These are phyloP conservation scores for Stramonita haemastoma DNA, from an alignment of 2,888 invertebrate genomes.

Conservation along the genomic window DNA sequence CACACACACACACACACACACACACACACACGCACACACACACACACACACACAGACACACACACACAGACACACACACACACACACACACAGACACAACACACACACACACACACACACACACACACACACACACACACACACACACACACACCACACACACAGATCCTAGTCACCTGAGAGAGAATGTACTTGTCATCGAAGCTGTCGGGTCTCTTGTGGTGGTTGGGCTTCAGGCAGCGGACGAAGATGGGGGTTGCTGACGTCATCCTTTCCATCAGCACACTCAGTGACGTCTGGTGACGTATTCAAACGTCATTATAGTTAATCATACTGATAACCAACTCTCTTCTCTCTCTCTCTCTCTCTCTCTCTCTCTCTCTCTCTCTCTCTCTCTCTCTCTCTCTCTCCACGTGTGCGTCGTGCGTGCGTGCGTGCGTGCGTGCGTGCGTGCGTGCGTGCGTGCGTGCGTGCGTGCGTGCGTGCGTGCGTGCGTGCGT, in stretches of 20 bases:
- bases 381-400: too few species aligned
- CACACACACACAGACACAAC: slow-evolving; percentile 1
- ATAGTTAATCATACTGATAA: too few species aligned
- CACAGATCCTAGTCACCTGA: slow-evolving; percentile 62
- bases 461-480: too few species aligned
- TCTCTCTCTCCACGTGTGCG: too few species aligned
- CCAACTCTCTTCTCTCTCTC: too few species aligned
- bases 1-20: too few species aligned
- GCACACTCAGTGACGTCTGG: slow-evolving; percentile 72
- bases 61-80: slow-evolving; percentile 7
- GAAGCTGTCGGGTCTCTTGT: slow-evolving; percentile 68
- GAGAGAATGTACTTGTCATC: slow-evolving; percentile 70
- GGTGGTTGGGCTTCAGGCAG: slow-evolving; percentile 76
- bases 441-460: too few species aligned
- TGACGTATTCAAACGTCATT: neutral
- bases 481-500: too few species aligned
- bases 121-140: neutral
- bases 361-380: too few species aligned
- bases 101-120: slow-evolving; percentile 15
- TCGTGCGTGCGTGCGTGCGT: too few species aligned
- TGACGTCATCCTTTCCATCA: slow-evolving; percentile 74
- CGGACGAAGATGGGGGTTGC: slow-evolving; percentile 74
- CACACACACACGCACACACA: too few species aligned
- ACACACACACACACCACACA: slow-evolving; percentile 2
- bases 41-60: slow-evolving; percentile 7